Conservation (phyloP, 1,140 invertebrate genomes). For the Panagrolaimus sp. region DNA sequence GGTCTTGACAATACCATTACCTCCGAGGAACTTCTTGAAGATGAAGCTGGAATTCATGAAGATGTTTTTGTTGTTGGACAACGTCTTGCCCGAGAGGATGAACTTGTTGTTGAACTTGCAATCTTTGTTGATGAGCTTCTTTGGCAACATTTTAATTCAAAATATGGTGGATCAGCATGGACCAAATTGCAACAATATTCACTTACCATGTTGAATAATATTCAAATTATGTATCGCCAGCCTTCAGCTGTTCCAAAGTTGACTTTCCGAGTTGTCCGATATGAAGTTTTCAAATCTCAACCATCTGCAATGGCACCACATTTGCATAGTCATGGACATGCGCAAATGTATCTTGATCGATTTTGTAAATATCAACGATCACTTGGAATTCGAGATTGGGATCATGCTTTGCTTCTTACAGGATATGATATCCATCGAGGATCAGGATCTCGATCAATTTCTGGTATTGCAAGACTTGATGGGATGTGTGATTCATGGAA, state of each 20-base stretch:
- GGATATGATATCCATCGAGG: slow-evolving; percentile 59
- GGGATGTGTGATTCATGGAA: slow-evolving; percentile 60
- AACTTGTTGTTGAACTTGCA: slow-evolving; percentile 54
- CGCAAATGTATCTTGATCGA: slow-evolving; percentile 54
- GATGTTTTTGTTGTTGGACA: slow-evolving; percentile 59
- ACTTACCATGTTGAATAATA: slow-evolving; percentile 55
- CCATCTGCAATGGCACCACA: slow-evolving; percentile 54
- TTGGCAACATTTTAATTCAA: slow-evolving; percentile 55
- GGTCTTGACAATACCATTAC: slow-evolving; percentile 56
- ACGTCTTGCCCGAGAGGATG: slow-evolving; percentile 47
- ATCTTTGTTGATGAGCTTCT: slow-evolving; percentile 57
- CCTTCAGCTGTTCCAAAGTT: slow-evolving; percentile 53
- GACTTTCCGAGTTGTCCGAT: slow-evolving; percentile 53
- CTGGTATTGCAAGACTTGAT: slow-evolving; percentile 57
- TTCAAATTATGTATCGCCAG: slow-evolving; percentile 59
- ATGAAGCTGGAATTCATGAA: slow-evolving; percentile 55
- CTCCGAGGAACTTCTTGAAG: slow-evolving; percentile 54
- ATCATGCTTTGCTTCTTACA: slow-evolving; percentile 57
- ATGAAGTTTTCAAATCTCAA: slow-evolving; percentile 56
- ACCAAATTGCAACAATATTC: slow-evolving; percentile 53
- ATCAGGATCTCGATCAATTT: slow-evolving; percentile 56
- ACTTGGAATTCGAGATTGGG: slow-evolving; percentile 55
- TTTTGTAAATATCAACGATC: slow-evolving; percentile 56
- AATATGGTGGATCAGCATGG: slow-evolving; percentile 52
- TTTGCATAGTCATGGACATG: slow-evolving; percentile 54